Evolutionary conservation across 2,797 vertebrate species (phyloP), one percentile per base, ranked within the genome.

Genomic region (Amphiprion clarkii): DNA sequence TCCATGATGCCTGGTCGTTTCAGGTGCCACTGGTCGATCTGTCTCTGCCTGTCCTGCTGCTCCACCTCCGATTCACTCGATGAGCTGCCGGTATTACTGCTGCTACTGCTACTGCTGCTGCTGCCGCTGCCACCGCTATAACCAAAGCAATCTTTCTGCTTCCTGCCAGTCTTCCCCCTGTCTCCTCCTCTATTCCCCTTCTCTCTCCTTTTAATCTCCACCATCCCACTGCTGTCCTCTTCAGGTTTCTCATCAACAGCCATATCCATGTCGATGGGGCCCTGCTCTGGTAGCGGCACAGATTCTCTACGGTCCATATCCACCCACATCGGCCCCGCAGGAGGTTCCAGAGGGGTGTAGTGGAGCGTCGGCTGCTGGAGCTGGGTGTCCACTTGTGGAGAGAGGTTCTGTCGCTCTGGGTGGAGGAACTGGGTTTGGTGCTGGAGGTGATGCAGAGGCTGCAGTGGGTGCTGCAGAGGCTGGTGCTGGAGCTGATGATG

Each of bases 11-110:
- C 68, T 0, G 90, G 85, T n/a, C 62, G 81, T 52, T 91, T 93
- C 78, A 92, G 85, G 25, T 74, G 85, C 93, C 93, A 95, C 53
- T 90, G 87, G 70, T 92, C 85, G 0, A 74, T 46, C 14, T 82
- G 88, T 77, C 77, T 87, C 55, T 76, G 87, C 65, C 86, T 69
- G 56, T 87, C 88, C 0, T 81, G 83, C 78, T 84, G 88, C 78
- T 93, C 91, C 6, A 75, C 54, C 71, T 94, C 93, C 0, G 92
- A 88, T 23, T 92, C 92, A 1, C 92, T 89, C 58, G 89, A 92
- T 2, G 91, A 92, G 84, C 85, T 86, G 69, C 85, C 85, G 0
- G 84, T 83, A 13, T 84, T 84, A 49, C 83, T 88, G 83, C 88
- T 78, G 79, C 84, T 84, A 27, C 90, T 90, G 69, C 76, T 85